Percentiles rank a stretch among this genome's conserved stretches.
Evolutionary conservation across 2,797 vertebrate genomes (phyloP).

Genomic region (Amblyraja radiata): DNA sequence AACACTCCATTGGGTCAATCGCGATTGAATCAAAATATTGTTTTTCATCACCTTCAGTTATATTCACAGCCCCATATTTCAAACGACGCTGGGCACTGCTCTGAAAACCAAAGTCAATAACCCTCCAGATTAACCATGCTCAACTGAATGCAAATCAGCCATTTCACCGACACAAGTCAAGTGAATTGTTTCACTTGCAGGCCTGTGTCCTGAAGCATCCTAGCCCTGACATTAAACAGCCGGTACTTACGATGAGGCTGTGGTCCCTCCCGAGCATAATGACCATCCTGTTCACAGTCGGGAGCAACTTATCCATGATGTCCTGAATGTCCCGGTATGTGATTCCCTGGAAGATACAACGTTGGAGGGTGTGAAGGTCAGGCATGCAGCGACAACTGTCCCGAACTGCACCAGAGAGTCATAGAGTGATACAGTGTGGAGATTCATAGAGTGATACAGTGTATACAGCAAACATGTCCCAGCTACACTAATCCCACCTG

Average conservation of each 20-base stretch:
- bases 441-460: too few species aligned
- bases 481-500: too few species aligned
- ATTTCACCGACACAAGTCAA: not conserved
- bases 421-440: too few species aligned
- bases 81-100: not conserved
- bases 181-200: not conserved
- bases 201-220: not conserved
- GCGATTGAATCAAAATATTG: not conserved
- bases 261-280: constrained; percentile 47
- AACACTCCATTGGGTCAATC: not conserved
- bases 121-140: not conserved
- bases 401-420: too few species aligned
- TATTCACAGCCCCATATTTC: not conserved
- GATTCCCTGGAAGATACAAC: constrained; percentile 41
- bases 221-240: not conserved
- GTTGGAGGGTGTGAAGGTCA: not conserved
- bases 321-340: constrained; percentile 46
- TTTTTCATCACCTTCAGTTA: not conserved
- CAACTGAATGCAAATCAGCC: not conserved
- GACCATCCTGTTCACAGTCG: constrained; percentile 43
- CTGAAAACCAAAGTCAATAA: not conserved
- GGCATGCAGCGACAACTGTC: not conserved
- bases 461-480: too few species aligned
- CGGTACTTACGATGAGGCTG: constrained; percentile 45
- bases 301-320: constrained; percentile 46